Evolutionary conservation across 2,797 vertebrate genomes (phyloP), one percentile per base, ranked within the genome.

Genomic region (Lacerta agilis): DNA sequence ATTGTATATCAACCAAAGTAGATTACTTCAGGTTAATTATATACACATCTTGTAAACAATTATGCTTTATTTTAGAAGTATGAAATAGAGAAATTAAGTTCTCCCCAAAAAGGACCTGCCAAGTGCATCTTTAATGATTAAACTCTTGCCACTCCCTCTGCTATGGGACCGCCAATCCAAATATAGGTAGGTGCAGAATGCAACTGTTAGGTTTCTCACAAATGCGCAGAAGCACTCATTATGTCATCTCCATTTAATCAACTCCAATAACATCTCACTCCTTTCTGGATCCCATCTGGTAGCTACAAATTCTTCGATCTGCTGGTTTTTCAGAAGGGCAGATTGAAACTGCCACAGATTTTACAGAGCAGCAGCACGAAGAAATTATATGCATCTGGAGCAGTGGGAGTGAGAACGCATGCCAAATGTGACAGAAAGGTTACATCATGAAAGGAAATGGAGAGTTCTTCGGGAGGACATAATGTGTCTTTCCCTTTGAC

Each of bases 131-230:
- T 88, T 90, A 27, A 79, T 66, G 3, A 11, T 10, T 90, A 71
- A 81, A 0, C 72, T 72, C 2, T 25, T 86, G 2, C 66, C 69
- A 36, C 5, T 83, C 66, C 27, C 36, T 89, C 55, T 86, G 75
- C 67, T 90, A 25, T 1, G 4, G 29, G 1, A 29, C 77, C 11
- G 43, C 85, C 1, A 61, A 15, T 83, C 36, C 88, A 81, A 10
- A 79, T 13, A 29, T 67, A 1, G 0, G 0, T 15, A 23, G 85
- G 17, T 11, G 13, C 27, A 87, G 17, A 81, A 85, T 25, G 73
- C 25, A 64, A 5, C 18, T 76, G 18, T 29, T 73, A 45, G 43
- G 71, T 83, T 88, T 55, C 61, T 92, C 36, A 55, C 8, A 36
- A 29, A n/a, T 81, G 33, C 25, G 88, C 82, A 23, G 58, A 91